Base-by-base conservation (phyloP, 2,113 vertebrate species). In the Pterocles burchelli region DNA sequence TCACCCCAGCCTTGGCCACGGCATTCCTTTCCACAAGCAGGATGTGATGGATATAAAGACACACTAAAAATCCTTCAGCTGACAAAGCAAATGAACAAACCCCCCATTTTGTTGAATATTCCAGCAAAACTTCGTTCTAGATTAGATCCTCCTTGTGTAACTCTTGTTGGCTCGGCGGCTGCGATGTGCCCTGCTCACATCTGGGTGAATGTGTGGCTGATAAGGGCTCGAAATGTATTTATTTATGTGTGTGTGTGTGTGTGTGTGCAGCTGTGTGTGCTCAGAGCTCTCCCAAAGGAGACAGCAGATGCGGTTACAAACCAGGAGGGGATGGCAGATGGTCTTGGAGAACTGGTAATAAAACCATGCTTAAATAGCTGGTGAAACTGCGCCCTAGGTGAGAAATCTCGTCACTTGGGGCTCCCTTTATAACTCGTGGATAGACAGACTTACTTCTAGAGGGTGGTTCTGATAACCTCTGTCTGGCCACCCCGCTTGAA, bases 1-100 rank as follows among this genome's bases (percentile, higher is more conserved):
- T 78, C 61, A n/a, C 45, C 10, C 19, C 0, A 0, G 38, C 63
- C 48, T 78, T 0, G 0, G 61, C 31, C 36, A 34, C 0, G 0
- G 20, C 51, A 34, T 77, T 86, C 33, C 28, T 9, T 77, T 84
- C 38, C 65, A 81, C 25, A 71, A 72, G 36, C 34, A 90, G 45
- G 76, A 78, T 5, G 29, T 19, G 21, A 33, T 21, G 0, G 0
- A 11, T 62, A 31, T 20, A 51, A 86, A 79, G 15, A 13, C 31
- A 24, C 38, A 24, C 13, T 67, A 43, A 89, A 84, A 93, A 17
- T 41, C 26, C 14, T 63, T 0, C 0, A 20, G 26, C 54, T 93
- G 62, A 70, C 25, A 81, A 68, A 82, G 26, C 1, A 0, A 75
- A 68, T 6, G 14, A 92, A 68, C 21, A 81, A 82, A 48, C 3